These are phyloP conservation scores for Cichladusa arquata DNA, from an alignment of 2,113 vertebrate species.

Conservation along the genomic window DNA sequence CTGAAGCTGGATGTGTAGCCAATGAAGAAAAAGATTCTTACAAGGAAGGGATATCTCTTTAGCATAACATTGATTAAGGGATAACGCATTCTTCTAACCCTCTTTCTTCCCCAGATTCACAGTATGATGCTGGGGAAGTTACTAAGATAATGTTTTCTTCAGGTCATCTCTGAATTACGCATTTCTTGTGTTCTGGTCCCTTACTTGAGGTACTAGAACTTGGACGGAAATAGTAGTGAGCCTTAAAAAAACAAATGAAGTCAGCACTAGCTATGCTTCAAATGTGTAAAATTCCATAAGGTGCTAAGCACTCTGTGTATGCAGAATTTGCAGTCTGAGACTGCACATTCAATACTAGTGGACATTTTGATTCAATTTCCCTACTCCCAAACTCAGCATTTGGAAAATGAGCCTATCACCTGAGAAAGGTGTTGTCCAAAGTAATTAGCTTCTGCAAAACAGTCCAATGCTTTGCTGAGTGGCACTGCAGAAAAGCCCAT, in stretches of 20 bases:
- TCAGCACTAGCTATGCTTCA: neutral
- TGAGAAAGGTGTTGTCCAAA: conserved; percentile 10
- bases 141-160: neutral
- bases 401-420: neutral
- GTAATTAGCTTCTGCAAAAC: conserved; percentile 19
- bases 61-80: neutral
- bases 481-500: neutral
- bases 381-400: neutral
- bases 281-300: neutral
- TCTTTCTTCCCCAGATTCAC: neutral
- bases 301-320: neutral
- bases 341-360: neutral
- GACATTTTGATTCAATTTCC: conserved; percentile 3
- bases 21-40: neutral
- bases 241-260: neutral
- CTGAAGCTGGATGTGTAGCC: rapidly evolving
- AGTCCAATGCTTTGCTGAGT: conserved; percentile 10
- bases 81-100: neutral
- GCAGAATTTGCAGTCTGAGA: neutral
- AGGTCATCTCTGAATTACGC: neutral
- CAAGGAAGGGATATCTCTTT: neutral
- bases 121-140: neutral
- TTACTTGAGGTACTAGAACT: neutral
- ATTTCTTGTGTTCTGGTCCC: neutral
- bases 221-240: neutral